Base-by-base conservation (phyloP, 2,113 vertebrate species). In the Sialia sialis region DNA sequence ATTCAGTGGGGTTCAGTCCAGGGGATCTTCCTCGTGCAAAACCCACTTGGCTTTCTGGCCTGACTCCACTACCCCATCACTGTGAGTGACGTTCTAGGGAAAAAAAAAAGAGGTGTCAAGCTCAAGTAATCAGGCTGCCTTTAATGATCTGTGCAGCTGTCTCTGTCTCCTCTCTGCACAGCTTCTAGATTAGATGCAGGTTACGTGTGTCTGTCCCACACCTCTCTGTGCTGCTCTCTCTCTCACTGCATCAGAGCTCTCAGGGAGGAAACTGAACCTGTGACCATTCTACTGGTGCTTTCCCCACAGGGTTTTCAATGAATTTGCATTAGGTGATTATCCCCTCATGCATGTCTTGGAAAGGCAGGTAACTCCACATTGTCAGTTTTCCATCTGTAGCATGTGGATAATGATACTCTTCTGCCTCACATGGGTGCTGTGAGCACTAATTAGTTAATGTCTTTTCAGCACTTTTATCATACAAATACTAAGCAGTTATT, bases 391-490 rank as follows among this genome's bases (percentile, higher is more conserved):
- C 96, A 95, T 96, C 95, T 96, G 96, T 93, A 93, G 81, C 84
- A 91, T 95, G 90, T 90, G 84, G 92, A 63, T 97, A 97, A 96
- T 97, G 96, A 91, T 88, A 96, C 77, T 94, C 96, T 91, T 82
- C 93, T 95, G 84, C 85, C 92, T 96, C 89, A 94, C 93, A 87
- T 91, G 94, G 96, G 95, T 95, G 94, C 93, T 97, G 92, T 96
- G 96, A 97, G 59, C 84, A 80, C 94, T 96, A 96, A 97, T 97
- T 96, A 95, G 91, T 96, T 97, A 97, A 96, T 96, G 93, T 94
- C 78, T 95, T 95, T 95, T 96, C 93, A 89, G 92, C 87, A 90
- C 76, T 96, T 96, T 94, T 91, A 83, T 96, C 79, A 80, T 88
- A 91, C 27, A 96, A 96, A 91, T 94, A 88, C 87, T 87, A 90